Conservation (phyloP, 2,113 vertebrate species). For the Anolis sagrei region DNA sequence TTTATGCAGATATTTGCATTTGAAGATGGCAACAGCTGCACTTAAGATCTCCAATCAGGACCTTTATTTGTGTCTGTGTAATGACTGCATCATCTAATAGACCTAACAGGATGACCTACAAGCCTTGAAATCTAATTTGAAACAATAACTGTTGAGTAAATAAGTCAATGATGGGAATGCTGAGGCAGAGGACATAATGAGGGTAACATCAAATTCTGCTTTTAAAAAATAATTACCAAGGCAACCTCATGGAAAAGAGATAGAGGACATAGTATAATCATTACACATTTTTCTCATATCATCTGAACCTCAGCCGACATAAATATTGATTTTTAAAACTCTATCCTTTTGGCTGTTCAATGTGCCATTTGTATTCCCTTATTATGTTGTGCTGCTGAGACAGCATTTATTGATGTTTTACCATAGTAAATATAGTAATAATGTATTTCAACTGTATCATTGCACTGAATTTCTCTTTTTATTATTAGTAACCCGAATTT, state of each 20-base stretch:
- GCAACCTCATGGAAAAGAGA: neutral
- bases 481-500: neutral
- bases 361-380: constrained; percentile 50
- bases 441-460: constrained; percentile 19
- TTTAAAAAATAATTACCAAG: neutral
- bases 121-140: constrained; percentile 33
- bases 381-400: constrained; percentile 24
- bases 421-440: constrained; percentile 28
- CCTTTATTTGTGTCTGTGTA: neutral
- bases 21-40: constrained; percentile 8
- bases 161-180: constrained; percentile 14
- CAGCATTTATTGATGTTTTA: constrained; percentile 38
- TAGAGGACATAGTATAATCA: neutral
- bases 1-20: constrained; percentile 21
- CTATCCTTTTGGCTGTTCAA: constrained; percentile 41
- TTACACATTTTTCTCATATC: neutral
- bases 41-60: neutral
- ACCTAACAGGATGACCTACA: constrained; percentile 9
- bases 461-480: neutral
- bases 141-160: constrained; percentile 16
- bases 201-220: constrained; percentile 18
- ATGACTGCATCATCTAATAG: constrained; percentile 9
- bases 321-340: constrained; percentile 57
- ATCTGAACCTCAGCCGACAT: constrained; percentile 36
- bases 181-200: constrained; percentile 27